phyloP scores from a whole-genome alignment of 2,797 vertebrate genomes.

The Phataginus tetradactyla region DNA sequence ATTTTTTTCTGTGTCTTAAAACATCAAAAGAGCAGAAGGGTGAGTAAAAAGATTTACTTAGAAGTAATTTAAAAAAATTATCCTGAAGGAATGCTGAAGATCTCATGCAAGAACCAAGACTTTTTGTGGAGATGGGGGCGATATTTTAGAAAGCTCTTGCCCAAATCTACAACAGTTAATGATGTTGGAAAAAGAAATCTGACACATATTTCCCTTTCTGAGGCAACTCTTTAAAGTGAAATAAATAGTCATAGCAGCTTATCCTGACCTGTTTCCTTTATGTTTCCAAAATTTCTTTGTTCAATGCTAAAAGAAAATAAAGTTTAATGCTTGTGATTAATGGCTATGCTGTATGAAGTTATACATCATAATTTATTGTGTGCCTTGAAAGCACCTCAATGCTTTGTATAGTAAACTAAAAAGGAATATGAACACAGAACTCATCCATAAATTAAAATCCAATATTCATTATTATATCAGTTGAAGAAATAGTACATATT shows the following conservation, averaged over 20 bases:
- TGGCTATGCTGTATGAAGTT: slow-evolving; percentile 26
- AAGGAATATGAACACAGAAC: slow-evolving; percentile 22
- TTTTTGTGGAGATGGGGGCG: neutral
- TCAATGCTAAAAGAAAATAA: slow-evolving; percentile 18
- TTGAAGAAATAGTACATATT: slow-evolving; percentile 4
- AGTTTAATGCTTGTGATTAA: slow-evolving; percentile 57
- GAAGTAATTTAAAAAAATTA: neutral
- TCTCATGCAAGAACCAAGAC: neutral
- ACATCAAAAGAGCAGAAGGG: neutral
- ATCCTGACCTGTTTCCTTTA: slow-evolving; percentile 51
- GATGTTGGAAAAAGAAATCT: neutral
- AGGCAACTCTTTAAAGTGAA: slow-evolving; percentile 47
- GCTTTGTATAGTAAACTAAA: slow-evolving; percentile 55
- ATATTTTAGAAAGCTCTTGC: slow-evolving; percentile 48
- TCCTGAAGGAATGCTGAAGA: neutral
- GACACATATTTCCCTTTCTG: neutral
- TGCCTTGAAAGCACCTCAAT: neutral
- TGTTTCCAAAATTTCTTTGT: neutral
- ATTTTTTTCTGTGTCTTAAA: neutral
- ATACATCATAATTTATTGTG: slow-evolving; percentile 56
- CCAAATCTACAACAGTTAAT: slow-evolving; percentile 10
- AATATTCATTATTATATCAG: slow-evolving; percentile 17
- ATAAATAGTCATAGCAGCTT: neutral
- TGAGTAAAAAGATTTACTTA: neutral
- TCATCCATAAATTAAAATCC: slow-evolving; percentile 44